Percentiles rank a stretch among this genome's conserved stretches.
Conservation (phyloP, 2,113 vertebrate species). For the Daphoenositta chrysoptera region DNA sequence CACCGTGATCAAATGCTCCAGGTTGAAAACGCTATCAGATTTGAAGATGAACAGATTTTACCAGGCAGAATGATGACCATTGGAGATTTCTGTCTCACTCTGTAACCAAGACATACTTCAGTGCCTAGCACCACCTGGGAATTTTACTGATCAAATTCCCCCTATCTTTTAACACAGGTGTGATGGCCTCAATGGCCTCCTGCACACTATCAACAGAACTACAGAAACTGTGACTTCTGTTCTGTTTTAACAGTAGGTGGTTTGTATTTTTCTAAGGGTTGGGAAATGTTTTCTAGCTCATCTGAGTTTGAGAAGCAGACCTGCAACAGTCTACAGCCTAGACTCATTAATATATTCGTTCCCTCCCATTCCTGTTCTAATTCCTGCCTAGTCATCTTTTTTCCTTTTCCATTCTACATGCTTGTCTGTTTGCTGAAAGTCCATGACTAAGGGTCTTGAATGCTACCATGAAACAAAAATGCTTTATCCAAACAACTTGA, state of each 20-base stretch:
- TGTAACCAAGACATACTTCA: neutral
- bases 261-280: neutral
- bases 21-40: neutral
- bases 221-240: neutral
- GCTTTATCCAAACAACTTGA: neutral
- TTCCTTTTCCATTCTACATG: neutral
- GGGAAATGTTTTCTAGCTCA: neutral
- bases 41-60: neutral
- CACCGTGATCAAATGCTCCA: neutral
- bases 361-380: neutral
- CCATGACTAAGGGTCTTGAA: neutral
- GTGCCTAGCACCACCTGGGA: neutral
- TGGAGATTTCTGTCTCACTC: neutral
- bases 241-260: neutral
- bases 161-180: neutral
- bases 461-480: neutral
- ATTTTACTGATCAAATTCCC: neutral
- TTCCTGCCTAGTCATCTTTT: neutral
- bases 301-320: neutral
- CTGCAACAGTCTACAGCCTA: neutral
- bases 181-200: neutral
- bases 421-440: neutral
- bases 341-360: neutral
- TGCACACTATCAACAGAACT: neutral
- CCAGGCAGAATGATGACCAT: neutral